phyloP scores from a whole-genome alignment of 2,113 vertebrate genomes.

The Ivindomyrus marchei region DNA sequence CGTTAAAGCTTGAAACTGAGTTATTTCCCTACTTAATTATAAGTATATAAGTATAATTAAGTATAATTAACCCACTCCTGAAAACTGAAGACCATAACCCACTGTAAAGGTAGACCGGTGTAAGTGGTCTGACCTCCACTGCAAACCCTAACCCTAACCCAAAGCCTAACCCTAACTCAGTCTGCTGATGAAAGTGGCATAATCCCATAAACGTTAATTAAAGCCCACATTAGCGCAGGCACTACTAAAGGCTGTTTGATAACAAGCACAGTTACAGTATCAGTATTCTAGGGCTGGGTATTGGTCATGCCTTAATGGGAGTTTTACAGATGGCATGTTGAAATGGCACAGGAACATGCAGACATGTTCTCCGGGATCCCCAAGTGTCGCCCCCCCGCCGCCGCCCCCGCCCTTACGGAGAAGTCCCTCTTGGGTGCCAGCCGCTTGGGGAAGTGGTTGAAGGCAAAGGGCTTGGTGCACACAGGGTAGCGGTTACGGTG shows the following conservation, averaged over 20 bases:
- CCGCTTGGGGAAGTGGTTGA: conserved; percentile 94
- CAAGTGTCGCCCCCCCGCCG: neutral
- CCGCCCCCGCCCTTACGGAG: conserved; percentile 66
- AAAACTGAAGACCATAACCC: neutral
- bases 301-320: neutral
- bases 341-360: neutral
- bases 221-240: neutral
- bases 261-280: neutral
- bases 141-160: neutral
- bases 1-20: neutral
- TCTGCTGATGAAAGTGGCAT: neutral
- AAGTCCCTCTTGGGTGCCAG: conserved; percentile 93
- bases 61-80: neutral
- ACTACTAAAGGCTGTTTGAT: neutral
- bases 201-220: neutral
- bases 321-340: neutral
- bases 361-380: neutral
- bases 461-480: conserved; percentile 95
- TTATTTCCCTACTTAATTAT: neutral
- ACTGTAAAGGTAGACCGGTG: neutral
- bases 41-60: neutral
- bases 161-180: neutral
- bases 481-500: conserved; percentile 94
- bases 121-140: neutral
- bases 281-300: neutral